Evolutionary conservation across 2,888 invertebrate genomes (phyloP).

Genomic region (Axea sp.): DNA sequence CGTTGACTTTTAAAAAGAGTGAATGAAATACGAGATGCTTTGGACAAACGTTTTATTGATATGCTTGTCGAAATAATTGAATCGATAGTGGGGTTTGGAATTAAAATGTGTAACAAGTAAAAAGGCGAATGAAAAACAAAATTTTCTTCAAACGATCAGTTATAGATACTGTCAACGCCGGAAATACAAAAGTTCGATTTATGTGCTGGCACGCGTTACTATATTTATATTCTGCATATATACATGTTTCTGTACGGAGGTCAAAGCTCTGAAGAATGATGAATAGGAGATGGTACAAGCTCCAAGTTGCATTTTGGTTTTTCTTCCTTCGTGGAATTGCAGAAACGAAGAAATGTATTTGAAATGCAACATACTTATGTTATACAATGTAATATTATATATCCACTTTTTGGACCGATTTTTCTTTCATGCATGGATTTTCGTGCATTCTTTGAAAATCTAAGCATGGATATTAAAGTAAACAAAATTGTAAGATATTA

Average conservation of each 20-base stretch:
- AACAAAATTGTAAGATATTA: too few relatives aligned
- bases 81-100: too few relatives aligned
- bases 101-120: conserved; percentile 17
- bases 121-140: too few relatives aligned
- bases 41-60: too few relatives aligned
- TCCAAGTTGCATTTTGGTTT: conserved; percentile 39
- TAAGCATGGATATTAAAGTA: neutral
- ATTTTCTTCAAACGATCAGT: conserved; percentile 43
- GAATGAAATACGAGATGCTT: too few relatives aligned
- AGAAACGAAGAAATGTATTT: conserved; percentile 37
- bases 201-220: conserved; percentile 69
- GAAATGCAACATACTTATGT: conserved; percentile 28
- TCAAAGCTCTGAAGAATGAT: conserved; percentile 64
- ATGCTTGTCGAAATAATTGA: too few relatives aligned
- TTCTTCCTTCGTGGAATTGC: conserved; percentile 35
- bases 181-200: conserved; percentile 78
- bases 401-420: conserved; percentile 21
- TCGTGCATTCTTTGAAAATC: conserved; percentile 3
- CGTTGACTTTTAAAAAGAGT: too few relatives aligned
- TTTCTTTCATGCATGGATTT: conserved; percentile 7
- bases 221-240: conserved; percentile 62
- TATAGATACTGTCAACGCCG: conserved; percentile 69
- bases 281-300: conserved; percentile 52
- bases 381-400: conserved; percentile 25
- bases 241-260: conserved; percentile 53